Conservation (phyloP, 1,140 invertebrate genomes). For the Prorops nasuta region DNA sequence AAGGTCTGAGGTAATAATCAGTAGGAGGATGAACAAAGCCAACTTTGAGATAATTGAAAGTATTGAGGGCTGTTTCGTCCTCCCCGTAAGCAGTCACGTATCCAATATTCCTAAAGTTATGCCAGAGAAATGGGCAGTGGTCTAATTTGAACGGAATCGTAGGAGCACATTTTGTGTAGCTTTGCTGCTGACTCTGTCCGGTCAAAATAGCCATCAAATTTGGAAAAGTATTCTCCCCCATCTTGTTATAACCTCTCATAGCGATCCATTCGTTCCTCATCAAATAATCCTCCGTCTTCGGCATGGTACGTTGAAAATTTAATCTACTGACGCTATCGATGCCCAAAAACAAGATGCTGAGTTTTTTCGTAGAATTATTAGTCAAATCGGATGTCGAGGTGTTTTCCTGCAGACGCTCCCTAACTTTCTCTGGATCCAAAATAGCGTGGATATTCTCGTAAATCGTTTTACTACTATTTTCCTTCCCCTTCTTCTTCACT, state of each 20-base stretch:
- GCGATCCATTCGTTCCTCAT: conserved; percentile 60
- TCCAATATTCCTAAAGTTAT: conserved; percentile 67
- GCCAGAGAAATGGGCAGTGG: conserved; percentile 78
- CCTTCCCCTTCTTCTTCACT: conserved; percentile 34
- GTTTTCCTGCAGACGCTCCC: conserved; percentile 31
- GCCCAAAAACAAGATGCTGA: conserved; percentile 73
- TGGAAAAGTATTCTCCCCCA: conserved; percentile 79
- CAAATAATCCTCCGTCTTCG: conserved; percentile 67
- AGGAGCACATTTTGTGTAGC: conserved; percentile 57
- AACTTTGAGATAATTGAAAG: conserved; percentile 78
- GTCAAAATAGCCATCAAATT: conserved; percentile 77
- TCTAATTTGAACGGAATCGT: conserved; percentile 54
- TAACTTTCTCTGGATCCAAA: conserved; percentile 40
- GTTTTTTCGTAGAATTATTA: conserved; percentile 31
- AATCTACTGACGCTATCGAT: conserved; percentile 80
- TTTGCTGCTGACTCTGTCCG: conserved; percentile 59
- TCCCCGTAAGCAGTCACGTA: conserved; percentile 80
- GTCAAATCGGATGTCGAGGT: too few relatives aligned
- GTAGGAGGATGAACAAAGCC: conserved; percentile 78
- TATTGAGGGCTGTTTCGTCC: conserved; percentile 71
- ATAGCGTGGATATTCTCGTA: conserved; percentile 60
- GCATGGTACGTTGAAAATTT: conserved; percentile 76
- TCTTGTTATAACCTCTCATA: conserved; percentile 66
- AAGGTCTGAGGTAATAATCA: conserved; percentile 79
- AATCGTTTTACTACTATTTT: conserved; percentile 24